Base-by-base conservation (phyloP, 2,888 invertebrate genomes). In the Tuberolachnus salignus region DNA sequence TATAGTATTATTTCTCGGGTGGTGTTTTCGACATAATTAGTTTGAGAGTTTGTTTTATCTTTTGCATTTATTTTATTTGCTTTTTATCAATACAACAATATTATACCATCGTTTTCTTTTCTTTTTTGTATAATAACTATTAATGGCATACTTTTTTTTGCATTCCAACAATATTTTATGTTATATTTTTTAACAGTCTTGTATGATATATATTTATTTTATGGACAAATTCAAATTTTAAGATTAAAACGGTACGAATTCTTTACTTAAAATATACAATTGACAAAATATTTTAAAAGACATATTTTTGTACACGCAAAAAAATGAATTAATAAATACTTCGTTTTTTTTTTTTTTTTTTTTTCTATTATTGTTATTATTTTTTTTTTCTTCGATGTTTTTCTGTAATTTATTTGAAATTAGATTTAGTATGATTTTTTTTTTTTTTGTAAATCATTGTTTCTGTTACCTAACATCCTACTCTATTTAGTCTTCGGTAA, bases 251-350 rank as follows among this genome's bases (percentile, higher is more conserved):
- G 44, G 74, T 75, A 57, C 66, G 75, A 67, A 57, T 75, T 75
- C 26, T 57, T 67, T 57, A 67, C 46, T 67, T 23, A 3, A 46
- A 61, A 34, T 34, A 34, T 11, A 66, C n/a, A 53, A 74, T 53
- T 74, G 8, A 64, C 66, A 46, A 66, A 23, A 59, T 67, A 61
- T 61, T 61, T 64, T 78, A 67, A 78, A 78, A 78, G 75, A 78
- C 75, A 67, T 78, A 67, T 67, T 67, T 75, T 78, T 78, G 57
- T 75, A 75, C 8, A 23, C 44, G 14, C 42, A 23, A 19, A 53
- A n/a, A n/a, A 9, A 44, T 10, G 23, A 66, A 14, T 59, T 16
- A 46, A 59, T 59, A 46, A 72, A 72, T 49, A 59, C 26, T 72
- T 71, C 49, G 44, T 61, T 72, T 59, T 71, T 59, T 46, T 19